phyloP scores from a whole-genome alignment of 1,140 invertebrate species.

The Solenopsis invicta region DNA sequence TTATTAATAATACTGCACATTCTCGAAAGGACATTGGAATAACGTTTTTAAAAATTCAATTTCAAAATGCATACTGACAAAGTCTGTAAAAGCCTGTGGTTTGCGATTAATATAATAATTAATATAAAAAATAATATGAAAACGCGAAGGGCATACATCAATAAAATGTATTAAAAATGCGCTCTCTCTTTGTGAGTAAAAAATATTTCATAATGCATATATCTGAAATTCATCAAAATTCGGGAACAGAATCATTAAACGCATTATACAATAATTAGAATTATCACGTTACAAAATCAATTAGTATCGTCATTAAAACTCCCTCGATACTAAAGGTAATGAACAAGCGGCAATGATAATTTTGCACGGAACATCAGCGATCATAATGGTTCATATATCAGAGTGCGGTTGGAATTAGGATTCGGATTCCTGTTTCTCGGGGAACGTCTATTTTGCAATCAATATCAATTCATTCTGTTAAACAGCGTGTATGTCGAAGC shows the following conservation, averaged over 20 bases:
- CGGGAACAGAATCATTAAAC: neutral
- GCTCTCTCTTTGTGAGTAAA: neutral
- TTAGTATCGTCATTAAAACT: slow-evolving; percentile 11
- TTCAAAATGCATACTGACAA: neutral
- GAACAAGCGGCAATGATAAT: slow-evolving; percentile 18
- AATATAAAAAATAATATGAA: neutral
- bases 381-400: slow-evolving; percentile 36
- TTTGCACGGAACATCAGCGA: neutral
- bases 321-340: neutral
- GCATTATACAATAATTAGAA: neutral
- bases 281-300: slow-evolving; percentile 16
- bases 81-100: neutral
- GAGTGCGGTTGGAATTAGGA: neutral
- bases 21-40: neutral
- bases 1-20: neutral
- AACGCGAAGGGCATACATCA: neutral
- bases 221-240: neutral
- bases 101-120: neutral
- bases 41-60: neutral
- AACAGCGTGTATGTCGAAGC: slow-evolving; percentile 54
- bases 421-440: neutral
- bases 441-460: slow-evolving; percentile 60
- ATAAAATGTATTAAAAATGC: neutral
- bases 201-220: neutral
- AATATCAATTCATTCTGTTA: slow-evolving; percentile 79